phyloP scores from a whole-genome alignment of 2,888 invertebrate species.

The Dasypolia templi region DNA sequence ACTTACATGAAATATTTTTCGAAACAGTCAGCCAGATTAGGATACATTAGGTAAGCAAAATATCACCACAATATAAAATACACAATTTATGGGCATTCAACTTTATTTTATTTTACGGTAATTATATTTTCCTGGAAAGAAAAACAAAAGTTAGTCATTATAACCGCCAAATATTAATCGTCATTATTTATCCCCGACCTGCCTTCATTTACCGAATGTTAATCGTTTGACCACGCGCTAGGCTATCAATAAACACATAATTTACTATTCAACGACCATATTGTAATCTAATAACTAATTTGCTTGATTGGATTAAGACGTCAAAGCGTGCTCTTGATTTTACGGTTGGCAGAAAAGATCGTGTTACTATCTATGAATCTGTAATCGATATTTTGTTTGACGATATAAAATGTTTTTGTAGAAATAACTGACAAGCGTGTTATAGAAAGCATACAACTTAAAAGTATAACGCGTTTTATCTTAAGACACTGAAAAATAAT shows the following conservation, averaged over 20 bases:
- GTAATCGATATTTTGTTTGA: conserved; percentile 75
- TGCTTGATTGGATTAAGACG: conserved; percentile 89
- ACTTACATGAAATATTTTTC: conserved; percentile 12
- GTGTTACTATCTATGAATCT: conserved; percentile 72
- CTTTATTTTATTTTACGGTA: conserved; percentile 59
- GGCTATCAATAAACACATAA: conserved; percentile 79
- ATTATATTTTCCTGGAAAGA: conserved; percentile 53
- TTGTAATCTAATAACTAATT: conserved; percentile 84
- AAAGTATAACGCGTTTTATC: background rate
- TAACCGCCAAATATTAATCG: conserved; percentile 65
- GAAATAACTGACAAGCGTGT: conserved; percentile 4
- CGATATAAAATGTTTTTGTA: conserved; percentile 14
- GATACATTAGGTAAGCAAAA: conserved; percentile 25
- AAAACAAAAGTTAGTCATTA: conserved; percentile 50
- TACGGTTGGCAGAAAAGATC: conserved; percentile 87
- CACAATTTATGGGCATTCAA: conserved; percentile 44
- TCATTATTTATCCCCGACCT: conserved; percentile 79
- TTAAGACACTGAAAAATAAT: background rate
- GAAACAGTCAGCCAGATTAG: background rate
- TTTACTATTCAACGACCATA: conserved; percentile 75
- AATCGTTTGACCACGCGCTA: conserved; percentile 76
- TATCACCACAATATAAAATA: conserved; percentile 38
- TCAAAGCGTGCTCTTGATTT: conserved; percentile 81
- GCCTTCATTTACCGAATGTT: conserved; percentile 83
- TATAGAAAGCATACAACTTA: background rate